Conservation (phyloP, 2,888 invertebrate species). For the Cephus runcator region DNA sequence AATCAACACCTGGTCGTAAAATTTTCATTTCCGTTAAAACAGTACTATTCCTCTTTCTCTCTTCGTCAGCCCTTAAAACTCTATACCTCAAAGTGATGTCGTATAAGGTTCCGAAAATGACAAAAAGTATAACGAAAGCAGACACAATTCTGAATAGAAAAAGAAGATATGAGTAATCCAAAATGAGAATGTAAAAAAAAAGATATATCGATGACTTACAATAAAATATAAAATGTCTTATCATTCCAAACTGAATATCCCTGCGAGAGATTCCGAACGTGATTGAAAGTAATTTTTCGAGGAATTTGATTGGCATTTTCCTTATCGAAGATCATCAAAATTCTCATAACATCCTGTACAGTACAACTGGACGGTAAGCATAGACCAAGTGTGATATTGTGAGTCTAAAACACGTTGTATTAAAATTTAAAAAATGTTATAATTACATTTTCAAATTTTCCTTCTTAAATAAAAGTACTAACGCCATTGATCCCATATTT, state of each 20-base stretch:
- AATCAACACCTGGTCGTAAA: slow-evolving; percentile 10
- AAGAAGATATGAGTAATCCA: not conserved
- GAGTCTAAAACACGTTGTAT: slow-evolving; percentile 28
- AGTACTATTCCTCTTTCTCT: slow-evolving; percentile 20
- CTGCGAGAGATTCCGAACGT: slow-evolving; percentile 42
- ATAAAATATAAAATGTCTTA: slow-evolving; percentile 36
- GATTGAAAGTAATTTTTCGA: slow-evolving; percentile 43
- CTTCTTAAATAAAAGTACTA: slow-evolving; percentile 16
- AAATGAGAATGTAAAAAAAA: not conserved
- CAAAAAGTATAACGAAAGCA: slow-evolving; percentile 55
- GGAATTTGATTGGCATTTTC: slow-evolving; percentile 63
- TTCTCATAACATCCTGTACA: slow-evolving; percentile 63
- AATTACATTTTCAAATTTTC: not conserved
- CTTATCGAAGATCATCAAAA: slow-evolving; percentile 67
- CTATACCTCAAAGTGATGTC: slow-evolving; percentile 59
- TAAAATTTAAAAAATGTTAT: not conserved
- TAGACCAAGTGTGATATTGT: slow-evolving; percentile 49
- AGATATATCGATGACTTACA: slow-evolving; percentile 30
- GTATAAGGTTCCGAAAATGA: slow-evolving; percentile 65
- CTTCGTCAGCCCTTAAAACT: slow-evolving; percentile 29
- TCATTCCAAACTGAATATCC: slow-evolving; percentile 45
- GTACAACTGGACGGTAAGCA: slow-evolving; percentile 68
- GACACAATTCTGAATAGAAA: slow-evolving; percentile 35
- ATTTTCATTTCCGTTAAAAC: slow-evolving; percentile 25
- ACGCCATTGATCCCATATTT: slow-evolving; percentile 36